Conservation (phyloP, 2,797 vertebrate genomes). For the Cyprinella venusta region DNA sequence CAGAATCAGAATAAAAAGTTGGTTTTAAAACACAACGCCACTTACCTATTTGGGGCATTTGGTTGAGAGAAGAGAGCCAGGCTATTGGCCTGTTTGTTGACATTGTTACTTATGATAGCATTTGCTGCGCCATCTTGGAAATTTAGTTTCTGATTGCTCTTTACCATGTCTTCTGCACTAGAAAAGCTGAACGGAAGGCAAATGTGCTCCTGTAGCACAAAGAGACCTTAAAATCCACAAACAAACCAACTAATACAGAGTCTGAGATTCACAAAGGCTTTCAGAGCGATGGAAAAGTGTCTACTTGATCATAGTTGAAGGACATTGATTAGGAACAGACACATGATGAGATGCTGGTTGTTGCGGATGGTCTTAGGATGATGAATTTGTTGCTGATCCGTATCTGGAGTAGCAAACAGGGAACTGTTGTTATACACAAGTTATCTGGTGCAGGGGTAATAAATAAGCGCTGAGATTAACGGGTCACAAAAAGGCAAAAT, state of each 20-base stretch:
- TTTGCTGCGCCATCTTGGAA: conserved; percentile 44
- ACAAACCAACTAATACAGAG: background rate
- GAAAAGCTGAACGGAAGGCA: background rate
- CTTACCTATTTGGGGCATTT: conserved; percentile 53
- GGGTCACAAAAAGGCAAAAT: background rate
- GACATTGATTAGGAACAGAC: background rate
- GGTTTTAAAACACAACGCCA: conserved; percentile 6
- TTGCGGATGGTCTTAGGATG: background rate
- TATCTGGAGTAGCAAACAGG: conserved; percentile 5
- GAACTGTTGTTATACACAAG: background rate
- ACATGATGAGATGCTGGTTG: conserved; percentile 2
- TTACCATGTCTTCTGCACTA: conserved; percentile 54
- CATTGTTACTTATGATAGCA: conserved; percentile 17
- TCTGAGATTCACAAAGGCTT: background rate
- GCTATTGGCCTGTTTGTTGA: conserved; percentile 53
- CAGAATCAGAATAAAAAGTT: background rate
- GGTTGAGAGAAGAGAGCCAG: conserved; percentile 43
- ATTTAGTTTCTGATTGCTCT: conserved; percentile 48
- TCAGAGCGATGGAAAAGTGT: background rate
- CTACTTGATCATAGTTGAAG: background rate
- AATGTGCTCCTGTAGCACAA: conserved; percentile 15
- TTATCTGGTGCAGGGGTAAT: background rate
- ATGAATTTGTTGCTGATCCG: background rate
- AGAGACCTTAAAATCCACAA: conserved; percentile 22
- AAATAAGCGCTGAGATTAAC: background rate